These are phyloP conservation scores for Venusia cambrica DNA, from an alignment of 2,888 invertebrate genomes.

Conservation along the genomic window DNA sequence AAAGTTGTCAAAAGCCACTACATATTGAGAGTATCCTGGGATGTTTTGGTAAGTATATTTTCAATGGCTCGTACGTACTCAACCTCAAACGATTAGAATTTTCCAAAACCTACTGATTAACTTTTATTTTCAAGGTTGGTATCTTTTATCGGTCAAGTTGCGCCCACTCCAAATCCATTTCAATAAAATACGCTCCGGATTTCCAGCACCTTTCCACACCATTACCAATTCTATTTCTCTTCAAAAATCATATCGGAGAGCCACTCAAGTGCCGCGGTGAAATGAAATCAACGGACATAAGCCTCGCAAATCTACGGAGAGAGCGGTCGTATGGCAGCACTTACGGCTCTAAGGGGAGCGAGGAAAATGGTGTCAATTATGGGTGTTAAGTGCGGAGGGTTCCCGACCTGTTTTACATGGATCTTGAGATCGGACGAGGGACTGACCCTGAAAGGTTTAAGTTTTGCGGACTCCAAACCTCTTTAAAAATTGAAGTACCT, in stretches of 20 bases:
- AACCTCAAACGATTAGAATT: too few relatives aligned
- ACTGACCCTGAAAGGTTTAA: constrained; percentile 22
- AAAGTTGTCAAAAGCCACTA: too few relatives aligned
- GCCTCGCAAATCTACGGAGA: constrained; percentile 67
- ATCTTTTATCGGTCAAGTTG: constrained; percentile 34
- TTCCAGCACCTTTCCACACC: constrained; percentile 66
- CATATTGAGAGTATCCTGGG: too few relatives aligned
- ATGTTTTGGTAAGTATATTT: too few relatives aligned
- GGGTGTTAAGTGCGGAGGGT: constrained; percentile 66
- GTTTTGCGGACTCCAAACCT: constrained; percentile 10
- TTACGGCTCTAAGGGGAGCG: constrained; percentile 68
- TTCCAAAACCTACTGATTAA: too few relatives aligned
- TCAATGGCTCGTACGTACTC: too few relatives aligned
- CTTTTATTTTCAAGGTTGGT: too few relatives aligned
- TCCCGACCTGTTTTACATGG: constrained; percentile 39
- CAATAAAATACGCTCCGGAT: constrained; percentile 43
- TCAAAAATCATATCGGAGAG: constrained; percentile 66
- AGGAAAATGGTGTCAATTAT: constrained; percentile 78
- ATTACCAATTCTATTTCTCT: constrained; percentile 75
- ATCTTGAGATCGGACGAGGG: constrained; percentile 28
- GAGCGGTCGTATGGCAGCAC: constrained; percentile 44
- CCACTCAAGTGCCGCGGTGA: constrained; percentile 66
- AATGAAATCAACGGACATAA: constrained; percentile 77
- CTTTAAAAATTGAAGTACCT: too few relatives aligned
- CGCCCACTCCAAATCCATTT: constrained; percentile 36